Evolutionary conservation across 2,888 invertebrate genomes (phyloP), one percentile per base, ranked within the genome.

Genomic region (Acrobasis consociella): DNA sequence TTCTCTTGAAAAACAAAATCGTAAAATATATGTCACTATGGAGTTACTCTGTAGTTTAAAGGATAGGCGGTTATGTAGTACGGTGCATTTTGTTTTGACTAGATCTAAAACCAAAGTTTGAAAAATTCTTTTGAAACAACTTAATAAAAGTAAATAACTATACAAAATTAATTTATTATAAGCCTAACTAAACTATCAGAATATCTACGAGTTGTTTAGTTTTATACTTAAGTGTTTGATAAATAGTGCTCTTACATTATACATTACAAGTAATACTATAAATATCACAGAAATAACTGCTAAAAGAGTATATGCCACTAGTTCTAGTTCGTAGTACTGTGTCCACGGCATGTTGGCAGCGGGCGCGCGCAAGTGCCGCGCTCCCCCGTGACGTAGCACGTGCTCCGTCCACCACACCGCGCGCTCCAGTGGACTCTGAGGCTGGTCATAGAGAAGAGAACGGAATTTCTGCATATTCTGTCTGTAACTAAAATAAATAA

Each of bases 321-420:
- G 59, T 52, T 76, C 67, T 13, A 64, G 11, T 64, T 79, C 77
- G 17, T 71, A 69, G 62, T 75, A 77, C 52, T 76, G 67, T 0
- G 58, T 11, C 69, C 68, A 73, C 0, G 72, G 52, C 52, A 77
- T 67, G 62, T 72, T 70, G 9, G 73, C 75, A 10, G 75, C 70
- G 0, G 74, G 74, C 2, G 76, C 59, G 10, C 72, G 71, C 2
- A 77, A 62, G 37, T 80, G 80, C 8, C 42, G 42, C 9, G 69
- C 72, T 0, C 75, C 77, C 9, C 72, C 70, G 49, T 76, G 69
- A 10, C 73, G 67, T 16, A 80, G 63, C 5, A 78, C 73, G 66
- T 80, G 72, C 62, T 80, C 79, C 22, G 72, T 75, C 81, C 80
- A 81, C 81, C 81, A 79, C 22, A 78, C 69, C 2, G 77, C 75